Base-by-base conservation (phyloP, 2,113 vertebrate species). In the Hippocampus barbouri region DNA sequence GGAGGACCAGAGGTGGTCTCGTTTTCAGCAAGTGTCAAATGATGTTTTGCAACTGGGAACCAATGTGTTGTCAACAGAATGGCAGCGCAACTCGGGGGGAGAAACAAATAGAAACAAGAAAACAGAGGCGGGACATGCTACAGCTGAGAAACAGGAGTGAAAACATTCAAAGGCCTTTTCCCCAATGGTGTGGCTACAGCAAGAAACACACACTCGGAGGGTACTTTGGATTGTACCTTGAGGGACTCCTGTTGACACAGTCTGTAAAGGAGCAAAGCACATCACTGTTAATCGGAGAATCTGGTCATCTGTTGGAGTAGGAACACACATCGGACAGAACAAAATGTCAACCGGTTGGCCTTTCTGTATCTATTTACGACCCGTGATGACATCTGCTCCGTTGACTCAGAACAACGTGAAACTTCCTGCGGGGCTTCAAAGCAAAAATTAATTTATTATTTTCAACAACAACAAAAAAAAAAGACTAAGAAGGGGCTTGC, bases 1-100 rank as follows among this genome's bases (percentile, higher is more conserved):
- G 64, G 85, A 81, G 83, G 79, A 76, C 57, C 59, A 51, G 65
- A 78, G 74, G 61, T 38, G 34, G 34, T 62, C 60, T 62, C 18
- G 18, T 62, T 62, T 62, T 18, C 60, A 62, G 30, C 60, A 20
- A 62, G 53, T 23, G 53, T 9, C 53, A 23, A 56, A 23, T 15
- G 8, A 56, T 56, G 53, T 56, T 56, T 56, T 56, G 53, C 53
- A 23, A n/a, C 53, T 62, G 23, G 11, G 66, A 59, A 68, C 68
- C 54, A 20, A 40, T 10, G 54, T 10, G 38, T 40, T 45, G 12
- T 71, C 40, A 63, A 41, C 41, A 5, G 68, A 40, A 51, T 23
- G 40, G 56, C 41, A 30, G 23, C 11, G 47, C 68, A 25, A 49
- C n/a, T n/a, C 34, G 5, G 34, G 4, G 54, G 20, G 21, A 40